Evolutionary conservation across 2,888 invertebrate species (phyloP).

Genomic region (Nephrotoma appendiculata): DNA sequence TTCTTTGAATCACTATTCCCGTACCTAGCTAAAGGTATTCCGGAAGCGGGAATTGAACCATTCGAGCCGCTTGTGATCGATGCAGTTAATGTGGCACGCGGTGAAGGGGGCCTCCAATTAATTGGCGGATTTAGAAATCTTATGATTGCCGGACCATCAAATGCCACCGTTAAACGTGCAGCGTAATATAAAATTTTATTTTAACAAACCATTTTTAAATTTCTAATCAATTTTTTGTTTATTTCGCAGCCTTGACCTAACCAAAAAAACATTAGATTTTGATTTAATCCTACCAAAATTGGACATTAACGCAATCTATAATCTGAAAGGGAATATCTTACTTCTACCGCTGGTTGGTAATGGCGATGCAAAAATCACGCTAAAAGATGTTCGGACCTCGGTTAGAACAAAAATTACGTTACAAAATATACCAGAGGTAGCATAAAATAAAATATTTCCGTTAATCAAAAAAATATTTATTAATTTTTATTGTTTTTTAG

Average conservation of each 20-base stretch:
- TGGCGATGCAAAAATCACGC: constrained; percentile 37
- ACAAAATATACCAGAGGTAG: constrained; percentile 29
- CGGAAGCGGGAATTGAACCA: constrained; percentile 40
- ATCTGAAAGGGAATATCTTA: constrained; percentile 42
- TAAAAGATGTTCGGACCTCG: constrained; percentile 38
- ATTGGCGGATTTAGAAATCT: constrained; percentile 40
- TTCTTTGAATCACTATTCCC: constrained; percentile 41
- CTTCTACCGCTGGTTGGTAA: constrained; percentile 41
- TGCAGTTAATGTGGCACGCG: constrained; percentile 38
- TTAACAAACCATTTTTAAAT: not conserved
- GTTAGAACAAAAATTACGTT: constrained; percentile 36
- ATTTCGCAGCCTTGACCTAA: constrained; percentile 34
- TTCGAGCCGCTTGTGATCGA: constrained; percentile 42
- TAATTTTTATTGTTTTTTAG: constrained; percentile 15
- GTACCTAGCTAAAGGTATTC: constrained; percentile 40
- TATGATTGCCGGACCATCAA: constrained; percentile 40
- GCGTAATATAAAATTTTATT: constrained; percentile 17
- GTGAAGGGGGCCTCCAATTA: constrained; percentile 37
- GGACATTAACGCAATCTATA: constrained; percentile 40
- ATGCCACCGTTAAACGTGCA: constrained; percentile 34
- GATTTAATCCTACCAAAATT: constrained; percentile 39
- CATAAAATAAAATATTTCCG: not conserved
- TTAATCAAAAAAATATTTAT: not conserved
- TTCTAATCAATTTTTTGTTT: not conserved
- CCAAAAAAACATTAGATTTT: constrained; percentile 36